phyloP scores from a whole-genome alignment of 2,888 invertebrate genomes.

The Zonitis immaculata region DNA sequence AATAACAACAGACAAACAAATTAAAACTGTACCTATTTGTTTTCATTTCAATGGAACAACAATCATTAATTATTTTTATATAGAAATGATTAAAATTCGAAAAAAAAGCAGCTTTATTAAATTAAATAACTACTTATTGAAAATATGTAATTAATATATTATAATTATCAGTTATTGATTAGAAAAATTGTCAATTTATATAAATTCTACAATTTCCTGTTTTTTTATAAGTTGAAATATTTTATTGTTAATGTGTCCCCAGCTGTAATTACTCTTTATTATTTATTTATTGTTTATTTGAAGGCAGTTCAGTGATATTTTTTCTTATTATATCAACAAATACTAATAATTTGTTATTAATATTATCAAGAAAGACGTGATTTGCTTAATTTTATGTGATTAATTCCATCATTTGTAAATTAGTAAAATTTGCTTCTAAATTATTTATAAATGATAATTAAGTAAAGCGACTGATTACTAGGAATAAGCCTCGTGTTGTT shows the following conservation, averaged over 20 bases:
- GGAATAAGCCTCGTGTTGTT: too few species aligned
- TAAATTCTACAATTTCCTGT: not conserved
- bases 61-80: conserved; percentile 21
- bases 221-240: too few species aligned
- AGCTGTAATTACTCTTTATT: not conserved
- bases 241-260: not conserved
- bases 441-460: too few species aligned
- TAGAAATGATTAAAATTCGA: not conserved
- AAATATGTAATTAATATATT: not conserved
- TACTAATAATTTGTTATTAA: not conserved
- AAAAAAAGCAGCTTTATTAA: not conserved
- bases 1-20: not conserved
- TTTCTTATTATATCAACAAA: not conserved
- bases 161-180: not conserved
- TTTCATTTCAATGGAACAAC: conserved; percentile 1
- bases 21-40: not conserved
- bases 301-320: not conserved
- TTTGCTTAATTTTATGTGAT: too few species aligned
- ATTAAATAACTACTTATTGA: not conserved
- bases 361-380: not conserved
- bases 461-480: not conserved
- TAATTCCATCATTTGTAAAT: too few species aligned
- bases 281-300: not conserved
- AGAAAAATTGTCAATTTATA: not conserved
- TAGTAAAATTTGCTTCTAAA: too few species aligned